Conservation (phyloP, 2,888 invertebrate genomes). For the Coronaproctus castanopsis region DNA sequence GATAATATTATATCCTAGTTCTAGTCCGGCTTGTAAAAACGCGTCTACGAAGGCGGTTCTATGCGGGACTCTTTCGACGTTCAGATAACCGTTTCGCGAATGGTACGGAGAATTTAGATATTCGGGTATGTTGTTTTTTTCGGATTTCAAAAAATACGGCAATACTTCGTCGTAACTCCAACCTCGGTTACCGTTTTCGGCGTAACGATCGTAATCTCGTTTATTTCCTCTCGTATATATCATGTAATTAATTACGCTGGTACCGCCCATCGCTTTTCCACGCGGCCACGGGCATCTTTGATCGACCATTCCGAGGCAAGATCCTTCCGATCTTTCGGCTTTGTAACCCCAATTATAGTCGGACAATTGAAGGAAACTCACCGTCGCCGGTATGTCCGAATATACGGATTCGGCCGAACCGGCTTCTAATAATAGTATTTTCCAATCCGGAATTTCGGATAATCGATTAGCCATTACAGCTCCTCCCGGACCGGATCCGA, state of each 20-base stretch:
- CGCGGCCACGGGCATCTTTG: constrained; percentile 21
- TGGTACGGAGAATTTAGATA: constrained; percentile 31
- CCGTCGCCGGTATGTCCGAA: constrained; percentile 36
- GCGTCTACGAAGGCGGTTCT: constrained; percentile 38
- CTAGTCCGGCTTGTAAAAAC: constrained; percentile 44
- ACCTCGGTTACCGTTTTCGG: constrained; percentile 24
- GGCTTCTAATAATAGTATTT: constrained; percentile 42
- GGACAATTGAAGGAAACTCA: constrained; percentile 34
- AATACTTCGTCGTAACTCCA: constrained; percentile 29
- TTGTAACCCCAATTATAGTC: constrained; percentile 50
- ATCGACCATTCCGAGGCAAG: constrained; percentile 32
- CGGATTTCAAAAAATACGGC: constrained; percentile 24
- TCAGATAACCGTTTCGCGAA: constrained; percentile 42
- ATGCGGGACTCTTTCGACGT: constrained; percentile 44
- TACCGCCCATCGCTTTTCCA: constrained; percentile 22
- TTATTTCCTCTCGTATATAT: constrained; percentile 24
- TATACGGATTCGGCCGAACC: constrained; percentile 34
- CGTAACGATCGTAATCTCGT: constrained; percentile 21
- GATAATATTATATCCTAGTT: constrained; percentile 34
- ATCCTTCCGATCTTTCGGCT: constrained; percentile 37
- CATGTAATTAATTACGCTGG: constrained; percentile 41
- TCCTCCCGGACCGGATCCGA: constrained; percentile 51
- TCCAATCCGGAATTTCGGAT: constrained; percentile 38
- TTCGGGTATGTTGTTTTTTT: constrained; percentile 20
- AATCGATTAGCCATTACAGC: constrained; percentile 47